Conservation (phyloP, 2,113 vertebrate genomes). For the Corythornis cristatus region DNA sequence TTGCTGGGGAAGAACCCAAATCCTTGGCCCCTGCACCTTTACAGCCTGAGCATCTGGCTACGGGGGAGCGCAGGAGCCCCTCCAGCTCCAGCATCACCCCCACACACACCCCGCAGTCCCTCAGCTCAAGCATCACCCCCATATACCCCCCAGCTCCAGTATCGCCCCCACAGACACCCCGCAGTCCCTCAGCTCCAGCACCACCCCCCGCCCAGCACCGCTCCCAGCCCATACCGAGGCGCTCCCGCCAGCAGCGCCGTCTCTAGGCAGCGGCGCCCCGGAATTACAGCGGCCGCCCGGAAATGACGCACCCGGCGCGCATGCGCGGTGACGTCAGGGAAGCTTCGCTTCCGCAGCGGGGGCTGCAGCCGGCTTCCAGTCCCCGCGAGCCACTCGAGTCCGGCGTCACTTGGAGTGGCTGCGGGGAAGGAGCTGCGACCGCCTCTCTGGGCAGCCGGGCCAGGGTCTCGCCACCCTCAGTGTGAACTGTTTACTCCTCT, state of each 20-base stretch:
- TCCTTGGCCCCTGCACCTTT: too few species aligned
- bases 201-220: background rate
- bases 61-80: background rate
- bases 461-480: too few species aligned
- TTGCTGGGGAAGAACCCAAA: rapidly evolving
- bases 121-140: background rate
- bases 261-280: background rate
- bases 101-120: background rate
- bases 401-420: too few species aligned
- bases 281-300: background rate
- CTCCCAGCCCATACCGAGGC: background rate
- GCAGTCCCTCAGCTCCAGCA: background rate
- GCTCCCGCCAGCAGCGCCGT: background rate
- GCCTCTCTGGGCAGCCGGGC: too few species aligned
- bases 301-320: background rate
- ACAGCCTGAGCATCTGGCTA: background rate
- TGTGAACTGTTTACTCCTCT: too few species aligned
- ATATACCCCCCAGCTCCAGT: background rate
- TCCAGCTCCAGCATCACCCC: too few species aligned
- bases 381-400: too few species aligned
- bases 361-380: rapidly evolving
- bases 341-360: too few species aligned
- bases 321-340: rapidly evolving
- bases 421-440: too few species aligned
- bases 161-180: background rate